Conservation (phyloP, 2,888 invertebrate species). For the Campoplex capitator region DNA sequence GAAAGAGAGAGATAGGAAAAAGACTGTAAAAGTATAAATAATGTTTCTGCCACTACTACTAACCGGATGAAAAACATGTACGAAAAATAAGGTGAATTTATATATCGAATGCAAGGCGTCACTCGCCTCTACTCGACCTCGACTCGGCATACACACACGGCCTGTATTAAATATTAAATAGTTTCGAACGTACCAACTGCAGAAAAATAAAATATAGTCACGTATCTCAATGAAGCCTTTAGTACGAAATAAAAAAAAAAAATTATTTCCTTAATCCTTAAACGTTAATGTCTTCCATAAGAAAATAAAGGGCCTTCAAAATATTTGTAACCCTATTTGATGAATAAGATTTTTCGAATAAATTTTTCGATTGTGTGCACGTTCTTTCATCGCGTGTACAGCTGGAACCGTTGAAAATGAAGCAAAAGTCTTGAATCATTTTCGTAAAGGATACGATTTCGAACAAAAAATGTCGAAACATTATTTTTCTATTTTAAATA, state of each 20-base stretch:
- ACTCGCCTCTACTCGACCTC: slow-evolving; percentile 36
- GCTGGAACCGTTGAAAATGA: no score
- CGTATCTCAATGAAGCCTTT: slow-evolving; percentile 12
- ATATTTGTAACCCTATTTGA: background rate
- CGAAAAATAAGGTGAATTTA: slow-evolving; percentile 12
- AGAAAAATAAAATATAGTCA: slow-evolving; percentile 23
- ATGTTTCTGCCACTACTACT: slow-evolving; percentile 15
- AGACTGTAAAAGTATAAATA: slow-evolving; percentile 24
- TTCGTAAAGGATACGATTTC: background rate
- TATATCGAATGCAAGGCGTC: slow-evolving; percentile 46
- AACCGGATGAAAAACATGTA: slow-evolving; percentile 26
- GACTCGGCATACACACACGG: slow-evolving; percentile 39
- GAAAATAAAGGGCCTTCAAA: background rate
- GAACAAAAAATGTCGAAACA: background rate
- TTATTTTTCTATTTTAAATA: background rate
- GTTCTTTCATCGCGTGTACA: no score
- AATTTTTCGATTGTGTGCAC: background rate
- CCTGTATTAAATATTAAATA: slow-evolving; percentile 65
- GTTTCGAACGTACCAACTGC: slow-evolving; percentile 57
- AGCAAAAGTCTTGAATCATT: background rate
- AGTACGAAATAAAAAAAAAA: background rate
- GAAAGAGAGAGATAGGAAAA: background rate
- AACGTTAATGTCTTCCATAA: background rate
- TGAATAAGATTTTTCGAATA: background rate
- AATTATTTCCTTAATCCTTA: background rate